A percentile compares a stretch with the other conserved stretches of the same genome.
phyloP scores from a whole-genome alignment of 2,113 vertebrate species.

The Brienomyrus longianalis region DNA sequence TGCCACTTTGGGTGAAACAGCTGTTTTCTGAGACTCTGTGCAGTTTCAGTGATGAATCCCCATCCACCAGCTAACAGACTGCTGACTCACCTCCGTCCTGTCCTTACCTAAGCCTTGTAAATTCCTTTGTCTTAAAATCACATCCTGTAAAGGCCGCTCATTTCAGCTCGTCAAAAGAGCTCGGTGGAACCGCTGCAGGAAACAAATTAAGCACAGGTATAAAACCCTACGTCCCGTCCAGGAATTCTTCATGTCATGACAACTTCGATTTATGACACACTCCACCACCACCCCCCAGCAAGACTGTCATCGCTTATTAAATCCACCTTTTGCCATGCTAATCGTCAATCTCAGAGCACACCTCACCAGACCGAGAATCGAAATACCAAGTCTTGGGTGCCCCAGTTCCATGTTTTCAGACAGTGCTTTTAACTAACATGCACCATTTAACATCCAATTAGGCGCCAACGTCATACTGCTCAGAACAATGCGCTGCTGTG shows the following conservation, averaged over 20 bases:
- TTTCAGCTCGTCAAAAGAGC: not conserved
- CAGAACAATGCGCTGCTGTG: not conserved
- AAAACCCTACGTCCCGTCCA: conserved; percentile 9
- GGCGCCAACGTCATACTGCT: not conserved
- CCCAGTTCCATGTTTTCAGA: not conserved
- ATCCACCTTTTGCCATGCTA: conserved; percentile 28
- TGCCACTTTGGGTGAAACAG: not conserved
- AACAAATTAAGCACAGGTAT: not conserved
- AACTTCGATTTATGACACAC: conserved; percentile 15
- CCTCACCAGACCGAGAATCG: not conserved
- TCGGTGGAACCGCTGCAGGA: not conserved
- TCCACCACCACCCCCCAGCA: conserved; percentile 3
- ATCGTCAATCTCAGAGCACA: not conserved
- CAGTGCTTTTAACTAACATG: not conserved
- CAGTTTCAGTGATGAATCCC: not conserved
- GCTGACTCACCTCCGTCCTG: conserved; percentile 6
- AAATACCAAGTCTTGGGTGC: too few species aligned
- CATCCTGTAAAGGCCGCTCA: not conserved
- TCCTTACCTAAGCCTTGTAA: not conserved
- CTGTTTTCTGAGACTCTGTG: not conserved
- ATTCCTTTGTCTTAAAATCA: conserved; percentile 1
- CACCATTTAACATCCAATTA: not conserved
- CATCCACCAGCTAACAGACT: not conserved
- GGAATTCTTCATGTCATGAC: conserved; percentile 37
- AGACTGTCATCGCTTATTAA: conserved; percentile 10